phyloP scores from a whole-genome alignment of 2,888 invertebrate genomes.

The Omphaloscelis lunosa region DNA sequence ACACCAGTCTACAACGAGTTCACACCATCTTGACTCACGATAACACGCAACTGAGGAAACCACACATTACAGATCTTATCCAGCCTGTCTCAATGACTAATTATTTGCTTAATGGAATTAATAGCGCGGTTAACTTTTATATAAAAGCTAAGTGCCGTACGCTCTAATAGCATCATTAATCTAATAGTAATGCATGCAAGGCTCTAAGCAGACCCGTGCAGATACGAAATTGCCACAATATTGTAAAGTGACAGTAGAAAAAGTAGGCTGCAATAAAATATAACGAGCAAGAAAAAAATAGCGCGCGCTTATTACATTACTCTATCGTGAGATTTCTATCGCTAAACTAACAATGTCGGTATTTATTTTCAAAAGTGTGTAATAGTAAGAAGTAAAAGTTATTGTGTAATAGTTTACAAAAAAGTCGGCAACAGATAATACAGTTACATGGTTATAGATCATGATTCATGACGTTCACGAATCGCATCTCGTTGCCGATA shows the following conservation, averaged over 20 bases:
- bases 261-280: conserved; percentile 45
- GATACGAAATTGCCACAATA: conserved; percentile 35
- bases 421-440: conserved; percentile 59
- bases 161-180: conserved; percentile 51
- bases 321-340: conserved; percentile 75
- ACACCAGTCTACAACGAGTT: conserved; percentile 56
- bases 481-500: conserved; percentile 52
- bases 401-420: conserved; percentile 66
- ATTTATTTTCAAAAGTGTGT: conserved; percentile 74
- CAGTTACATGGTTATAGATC: conserved; percentile 60
- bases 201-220: neutral
- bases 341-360: conserved; percentile 70
- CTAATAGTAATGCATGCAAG: conserved; percentile 29
- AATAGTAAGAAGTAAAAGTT: conserved; percentile 68
- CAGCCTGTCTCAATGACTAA: conserved; percentile 50
- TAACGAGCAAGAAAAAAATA: conserved; percentile 49
- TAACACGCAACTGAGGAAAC: conserved; percentile 54
- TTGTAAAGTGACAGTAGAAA: conserved; percentile 42
- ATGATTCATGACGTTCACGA: conserved; percentile 55
- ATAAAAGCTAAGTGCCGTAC: conserved; percentile 48
- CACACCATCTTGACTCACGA: conserved; percentile 70
- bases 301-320: conserved; percentile 64
- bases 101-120: conserved; percentile 59
- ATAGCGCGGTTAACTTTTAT: conserved; percentile 44
- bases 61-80: conserved; percentile 57